Conservation (phyloP, 2,797 vertebrate species). For the Cephalopachus bancanus region DNA sequence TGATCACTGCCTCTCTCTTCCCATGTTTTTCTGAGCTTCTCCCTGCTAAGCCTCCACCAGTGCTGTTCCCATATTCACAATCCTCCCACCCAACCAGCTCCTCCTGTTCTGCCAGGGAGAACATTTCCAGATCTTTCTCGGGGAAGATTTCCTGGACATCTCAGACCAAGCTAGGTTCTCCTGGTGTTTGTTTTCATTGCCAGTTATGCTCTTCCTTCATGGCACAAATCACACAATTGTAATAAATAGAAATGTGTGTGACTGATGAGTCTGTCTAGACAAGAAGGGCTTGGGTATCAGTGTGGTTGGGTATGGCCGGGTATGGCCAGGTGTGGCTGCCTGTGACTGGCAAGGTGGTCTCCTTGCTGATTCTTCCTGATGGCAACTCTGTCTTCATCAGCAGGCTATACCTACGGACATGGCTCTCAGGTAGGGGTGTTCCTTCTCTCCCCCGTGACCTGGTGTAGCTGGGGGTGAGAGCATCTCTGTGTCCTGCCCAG, state of each 20-base stretch:
- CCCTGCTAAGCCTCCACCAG: background rate
- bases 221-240: background rate
- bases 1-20: background rate
- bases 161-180: background rate
- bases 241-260: background rate
- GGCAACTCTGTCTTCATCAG: background rate
- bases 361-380: background rate
- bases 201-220: background rate
- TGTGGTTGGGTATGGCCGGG: background rate
- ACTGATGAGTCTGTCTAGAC: background rate
- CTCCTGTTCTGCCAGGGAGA: background rate
- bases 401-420: background rate
- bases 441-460: no score
- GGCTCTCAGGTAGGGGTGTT: no score
- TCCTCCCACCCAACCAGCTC: background rate
- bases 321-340: background rate
- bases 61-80: background rate
- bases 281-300: background rate
- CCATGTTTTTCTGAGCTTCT: background rate
- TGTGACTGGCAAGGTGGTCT: no score
- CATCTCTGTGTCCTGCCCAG: no score
- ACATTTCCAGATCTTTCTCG: background rate
- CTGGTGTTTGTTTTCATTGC: background rate
- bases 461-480: no score
- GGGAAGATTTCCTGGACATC: background rate